Evolutionary conservation across 2,888 invertebrate species (phyloP).

Genomic region (Cryptus armator): DNA sequence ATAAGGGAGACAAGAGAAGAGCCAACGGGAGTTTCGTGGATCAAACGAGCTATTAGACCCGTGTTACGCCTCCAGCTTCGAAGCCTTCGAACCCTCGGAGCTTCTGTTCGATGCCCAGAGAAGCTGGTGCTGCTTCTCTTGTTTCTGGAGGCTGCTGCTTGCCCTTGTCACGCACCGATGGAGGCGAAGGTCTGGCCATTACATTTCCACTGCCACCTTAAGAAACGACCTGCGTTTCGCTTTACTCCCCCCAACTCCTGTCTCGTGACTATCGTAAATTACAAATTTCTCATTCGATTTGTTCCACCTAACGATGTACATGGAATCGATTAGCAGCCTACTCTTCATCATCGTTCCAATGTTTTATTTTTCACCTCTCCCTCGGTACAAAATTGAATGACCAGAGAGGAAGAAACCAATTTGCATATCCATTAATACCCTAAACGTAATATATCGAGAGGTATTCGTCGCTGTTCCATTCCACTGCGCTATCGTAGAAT

Average conservation of each 20-base stretch:
- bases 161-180: conserved; percentile 59
- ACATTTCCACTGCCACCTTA: conserved; percentile 70
- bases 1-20: conserved; percentile 71
- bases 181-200: conserved; percentile 78
- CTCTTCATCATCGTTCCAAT: not conserved
- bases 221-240: conserved; percentile 15
- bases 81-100: conserved; percentile 71
- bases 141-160: conserved; percentile 71
- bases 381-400: conserved; percentile 1
- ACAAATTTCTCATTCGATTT: conserved; percentile 65
- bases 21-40: conserved; percentile 68
- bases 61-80: conserved; percentile 73
- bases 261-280: conserved; percentile 54
- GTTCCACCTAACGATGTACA: conserved; percentile 62
- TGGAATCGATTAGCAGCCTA: not conserved
- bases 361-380: conserved; percentile 7
- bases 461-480: conserved; percentile 20
- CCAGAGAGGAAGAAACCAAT: not conserved
- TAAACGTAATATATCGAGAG: not conserved
- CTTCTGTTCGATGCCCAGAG: conserved; percentile 52
- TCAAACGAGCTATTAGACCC: conserved; percentile 81
- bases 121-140: conserved; percentile 64
- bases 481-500: not conserved
- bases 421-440: not conserved
- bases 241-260: conserved; percentile 30